Conservation (phyloP, 2,797 vertebrate genomes). For the Spondyliosoma cantharus region DNA sequence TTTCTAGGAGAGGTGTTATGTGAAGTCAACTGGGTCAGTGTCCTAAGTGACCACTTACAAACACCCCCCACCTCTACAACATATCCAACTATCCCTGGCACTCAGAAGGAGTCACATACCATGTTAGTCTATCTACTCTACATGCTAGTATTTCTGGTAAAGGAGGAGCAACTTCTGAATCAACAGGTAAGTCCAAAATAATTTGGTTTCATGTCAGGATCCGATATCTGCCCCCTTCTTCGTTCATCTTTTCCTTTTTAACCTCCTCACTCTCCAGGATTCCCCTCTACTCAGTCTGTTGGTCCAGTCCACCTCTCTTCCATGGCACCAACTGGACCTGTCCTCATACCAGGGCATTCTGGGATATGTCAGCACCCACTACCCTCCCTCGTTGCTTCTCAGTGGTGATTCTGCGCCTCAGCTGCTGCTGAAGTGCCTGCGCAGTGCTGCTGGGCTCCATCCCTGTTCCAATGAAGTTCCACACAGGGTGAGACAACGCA, state of each 20-base stretch:
- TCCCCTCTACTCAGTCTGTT: constrained; percentile 91
- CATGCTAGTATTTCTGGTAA: constrained; percentile 94
- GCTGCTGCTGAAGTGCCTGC: constrained; percentile 89
- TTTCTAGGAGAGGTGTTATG: constrained; percentile 94
- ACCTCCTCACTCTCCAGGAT: constrained; percentile 81
- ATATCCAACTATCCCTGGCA: constrained; percentile 60
- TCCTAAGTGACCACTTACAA: constrained; percentile 90
- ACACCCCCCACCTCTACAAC: constrained; percentile 78
- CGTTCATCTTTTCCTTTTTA: not conserved
- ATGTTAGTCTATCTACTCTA: constrained; percentile 95
- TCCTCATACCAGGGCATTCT: constrained; percentile 92
- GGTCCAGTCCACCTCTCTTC: constrained; percentile 91
- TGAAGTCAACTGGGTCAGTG: constrained; percentile 96
- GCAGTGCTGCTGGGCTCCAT: constrained; percentile 91
- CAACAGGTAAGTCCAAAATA: constrained; percentile 82
- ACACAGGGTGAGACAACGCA: constrained; percentile 81
- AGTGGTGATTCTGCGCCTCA: constrained; percentile 86
- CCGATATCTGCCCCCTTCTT: not conserved
- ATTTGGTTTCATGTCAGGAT: not conserved
- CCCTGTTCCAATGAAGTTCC: constrained; percentile 79
- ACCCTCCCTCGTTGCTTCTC: constrained; percentile 90
- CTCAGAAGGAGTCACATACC: constrained; percentile 80
- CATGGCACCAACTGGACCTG: constrained; percentile 93
- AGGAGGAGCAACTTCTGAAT: constrained; percentile 90
- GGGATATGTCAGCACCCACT: constrained; percentile 92